These are phyloP conservation scores for Pelusios castaneus DNA, from an alignment of 2,113 vertebrate genomes.

Conservation along the genomic window DNA sequence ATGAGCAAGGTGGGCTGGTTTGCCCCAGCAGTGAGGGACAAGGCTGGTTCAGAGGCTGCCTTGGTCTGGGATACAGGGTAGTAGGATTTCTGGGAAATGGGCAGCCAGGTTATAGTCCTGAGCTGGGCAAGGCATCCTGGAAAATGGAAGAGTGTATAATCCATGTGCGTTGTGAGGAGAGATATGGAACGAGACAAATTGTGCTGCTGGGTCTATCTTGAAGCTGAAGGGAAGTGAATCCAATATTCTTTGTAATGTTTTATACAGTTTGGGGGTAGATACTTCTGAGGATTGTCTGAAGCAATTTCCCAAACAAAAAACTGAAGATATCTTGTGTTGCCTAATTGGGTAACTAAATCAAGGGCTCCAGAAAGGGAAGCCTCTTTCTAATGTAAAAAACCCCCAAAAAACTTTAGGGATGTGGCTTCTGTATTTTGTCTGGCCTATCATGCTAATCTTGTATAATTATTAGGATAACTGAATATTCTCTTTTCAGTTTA, in stretches of 20 bases:
- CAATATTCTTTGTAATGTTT: not conserved
- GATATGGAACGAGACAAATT: not conserved
- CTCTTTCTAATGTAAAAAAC: not conserved
- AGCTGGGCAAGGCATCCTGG: not conserved
- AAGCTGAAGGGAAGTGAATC: not conserved
- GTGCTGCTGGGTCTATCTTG: accelerated
- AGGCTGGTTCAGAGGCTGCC: not conserved
- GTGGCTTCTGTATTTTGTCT: not conserved
- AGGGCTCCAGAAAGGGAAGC: not conserved
- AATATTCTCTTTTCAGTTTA: not conserved
- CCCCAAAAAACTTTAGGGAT: too few relatives aligned
- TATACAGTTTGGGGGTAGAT: not conserved
- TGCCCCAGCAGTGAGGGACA: not conserved
- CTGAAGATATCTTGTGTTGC: not conserved
- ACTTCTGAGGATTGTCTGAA: not conserved
- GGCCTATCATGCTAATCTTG: not conserved
- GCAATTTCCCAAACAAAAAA: not conserved
- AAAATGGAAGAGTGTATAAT: not conserved
- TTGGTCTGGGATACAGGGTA: conserved; percentile 7
- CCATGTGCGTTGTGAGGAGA: not conserved
- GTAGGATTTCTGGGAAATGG: not conserved
- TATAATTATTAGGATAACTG: not conserved
- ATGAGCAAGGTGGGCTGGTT: not conserved
- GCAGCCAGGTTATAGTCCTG: not conserved
- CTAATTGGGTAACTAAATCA: not conserved